phyloP scores from a whole-genome alignment of 2,888 invertebrate species.

The Yponomeuta malinellus region DNA sequence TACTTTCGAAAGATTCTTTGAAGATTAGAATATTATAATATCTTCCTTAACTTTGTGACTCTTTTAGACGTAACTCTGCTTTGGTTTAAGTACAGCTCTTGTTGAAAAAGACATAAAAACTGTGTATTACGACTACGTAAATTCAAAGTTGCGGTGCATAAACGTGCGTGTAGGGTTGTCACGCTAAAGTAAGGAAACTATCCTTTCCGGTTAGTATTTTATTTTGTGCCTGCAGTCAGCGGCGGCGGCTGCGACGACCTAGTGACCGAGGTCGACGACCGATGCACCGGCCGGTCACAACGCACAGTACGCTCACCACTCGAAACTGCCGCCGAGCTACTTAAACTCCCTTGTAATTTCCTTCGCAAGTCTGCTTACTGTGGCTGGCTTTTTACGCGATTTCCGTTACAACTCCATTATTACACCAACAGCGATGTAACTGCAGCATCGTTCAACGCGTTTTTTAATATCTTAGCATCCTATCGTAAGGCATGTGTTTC shows the following conservation, averaged over 20 bases:
- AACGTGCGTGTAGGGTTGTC: neutral
- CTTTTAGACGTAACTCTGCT: no score
- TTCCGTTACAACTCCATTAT: neutral
- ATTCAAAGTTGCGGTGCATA: neutral
- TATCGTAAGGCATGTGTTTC: neutral
- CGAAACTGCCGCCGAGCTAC: neutral
- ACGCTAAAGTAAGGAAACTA: neutral
- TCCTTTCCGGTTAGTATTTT: neutral
- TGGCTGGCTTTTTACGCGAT: neutral
- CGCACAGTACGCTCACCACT: neutral
- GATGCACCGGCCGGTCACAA: slow-evolving; percentile 36
- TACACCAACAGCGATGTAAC: neutral
- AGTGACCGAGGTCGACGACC: slow-evolving; percentile 67
- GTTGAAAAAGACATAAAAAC: no score
- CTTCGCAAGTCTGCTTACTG: neutral
- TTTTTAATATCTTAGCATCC: neutral
- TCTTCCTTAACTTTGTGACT: no score
- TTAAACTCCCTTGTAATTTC: neutral
- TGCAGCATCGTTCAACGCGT: neutral
- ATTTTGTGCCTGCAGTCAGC: slow-evolving; percentile 23
- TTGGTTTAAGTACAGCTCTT: no score
- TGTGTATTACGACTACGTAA: neutral
- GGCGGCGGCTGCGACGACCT: slow-evolving; percentile 53
- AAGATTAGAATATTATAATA: no score
- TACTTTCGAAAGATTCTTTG: no score